Conservation (phyloP, 2,797 vertebrate species). For the Smutsia temminckii region DNA sequence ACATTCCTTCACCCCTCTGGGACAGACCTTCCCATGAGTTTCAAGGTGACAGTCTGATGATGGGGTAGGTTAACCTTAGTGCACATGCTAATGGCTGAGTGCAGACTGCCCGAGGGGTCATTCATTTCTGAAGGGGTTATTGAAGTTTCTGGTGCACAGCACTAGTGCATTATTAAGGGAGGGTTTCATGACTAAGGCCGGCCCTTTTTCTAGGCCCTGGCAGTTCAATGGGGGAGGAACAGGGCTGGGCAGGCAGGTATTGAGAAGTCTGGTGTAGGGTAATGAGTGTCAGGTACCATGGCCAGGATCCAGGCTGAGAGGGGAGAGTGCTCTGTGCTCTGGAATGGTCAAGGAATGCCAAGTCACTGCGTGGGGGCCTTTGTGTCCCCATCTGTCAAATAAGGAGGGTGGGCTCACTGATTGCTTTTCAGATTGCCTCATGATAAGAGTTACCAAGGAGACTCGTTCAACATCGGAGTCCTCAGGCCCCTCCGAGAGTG, state of each 20-base stretch:
- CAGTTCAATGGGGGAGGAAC: background rate
- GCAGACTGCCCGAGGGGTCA: background rate
- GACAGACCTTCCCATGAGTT: background rate
- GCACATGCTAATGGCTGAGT: background rate
- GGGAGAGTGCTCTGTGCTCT: background rate
- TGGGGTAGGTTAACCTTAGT: background rate
- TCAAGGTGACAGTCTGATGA: background rate
- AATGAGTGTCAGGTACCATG: background rate
- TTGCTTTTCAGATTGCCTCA: background rate
- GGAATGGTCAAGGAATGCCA: background rate
- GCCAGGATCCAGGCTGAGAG: background rate
- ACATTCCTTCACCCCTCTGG: background rate
- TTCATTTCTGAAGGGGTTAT: background rate
- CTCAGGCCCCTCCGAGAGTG: background rate
- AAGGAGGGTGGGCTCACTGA: background rate
- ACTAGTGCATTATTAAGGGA: background rate
- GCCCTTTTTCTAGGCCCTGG: background rate
- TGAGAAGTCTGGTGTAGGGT: background rate
- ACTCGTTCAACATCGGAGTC: background rate
- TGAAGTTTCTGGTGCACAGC: background rate
- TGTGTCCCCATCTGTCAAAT: background rate
- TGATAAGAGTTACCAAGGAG: background rate
- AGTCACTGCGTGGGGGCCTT: background rate
- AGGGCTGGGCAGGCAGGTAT: background rate
- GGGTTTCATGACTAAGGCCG: background rate